phyloP scores from a whole-genome alignment of 2,888 invertebrate species.

The Synergus itoensis region DNA sequence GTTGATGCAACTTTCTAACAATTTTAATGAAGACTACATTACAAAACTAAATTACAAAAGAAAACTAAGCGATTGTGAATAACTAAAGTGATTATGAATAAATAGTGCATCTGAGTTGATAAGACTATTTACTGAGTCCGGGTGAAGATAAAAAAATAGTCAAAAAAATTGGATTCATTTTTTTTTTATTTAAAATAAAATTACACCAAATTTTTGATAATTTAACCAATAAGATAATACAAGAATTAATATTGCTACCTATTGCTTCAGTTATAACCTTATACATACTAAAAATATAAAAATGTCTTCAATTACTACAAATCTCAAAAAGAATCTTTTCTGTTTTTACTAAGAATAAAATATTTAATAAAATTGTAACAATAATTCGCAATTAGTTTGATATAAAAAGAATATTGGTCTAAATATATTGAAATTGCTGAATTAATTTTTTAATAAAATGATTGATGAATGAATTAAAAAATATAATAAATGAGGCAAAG shows the following conservation, averaged over 20 bases:
- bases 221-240: background rate
- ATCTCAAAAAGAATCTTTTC: background rate
- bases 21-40: too few relatives aligned
- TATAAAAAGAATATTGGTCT: too few relatives aligned
- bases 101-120: background rate
- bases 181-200: slow-evolving; percentile 10
- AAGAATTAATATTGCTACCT: background rate
- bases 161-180: background rate
- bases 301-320: background rate
- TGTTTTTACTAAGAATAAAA: background rate
- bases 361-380: background rate
- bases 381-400: too few relatives aligned
- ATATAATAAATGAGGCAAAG: background rate
- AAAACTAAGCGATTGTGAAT: background rate
- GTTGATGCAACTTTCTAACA: background rate
- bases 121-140: background rate
- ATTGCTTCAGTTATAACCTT: background rate
- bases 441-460: background rate
- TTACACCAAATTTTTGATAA: background rate
- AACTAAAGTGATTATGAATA: background rate
- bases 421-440: background rate
- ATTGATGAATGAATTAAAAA: background rate
- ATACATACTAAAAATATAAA: background rate
- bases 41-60: background rate
- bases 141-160: background rate